Conservation (phyloP, 2,797 vertebrate genomes). For the Sebastes ruberrimus region DNA sequence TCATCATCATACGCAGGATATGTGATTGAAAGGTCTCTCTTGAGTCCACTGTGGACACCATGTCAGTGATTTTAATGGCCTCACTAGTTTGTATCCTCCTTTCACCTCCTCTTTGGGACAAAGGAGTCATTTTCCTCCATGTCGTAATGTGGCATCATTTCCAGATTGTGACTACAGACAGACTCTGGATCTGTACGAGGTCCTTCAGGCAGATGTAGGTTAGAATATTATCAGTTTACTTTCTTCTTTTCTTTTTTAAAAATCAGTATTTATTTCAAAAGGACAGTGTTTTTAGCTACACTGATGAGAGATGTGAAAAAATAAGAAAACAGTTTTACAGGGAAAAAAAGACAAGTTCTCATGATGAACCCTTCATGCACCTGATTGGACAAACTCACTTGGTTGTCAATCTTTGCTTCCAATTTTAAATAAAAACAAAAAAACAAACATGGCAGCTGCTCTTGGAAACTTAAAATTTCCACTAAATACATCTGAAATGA, state of each 20-base stretch:
- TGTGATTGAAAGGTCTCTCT: not conserved
- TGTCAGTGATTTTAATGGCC: not conserved
- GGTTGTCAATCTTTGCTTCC: not conserved
- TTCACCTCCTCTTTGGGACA: not conserved
- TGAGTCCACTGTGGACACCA: not conserved
- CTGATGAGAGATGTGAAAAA: slow-evolving; percentile 64
- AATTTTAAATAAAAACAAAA: not conserved
- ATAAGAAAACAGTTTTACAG: slow-evolving; percentile 63
- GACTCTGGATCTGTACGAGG: slow-evolving; percentile 1
- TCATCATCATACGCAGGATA: not conserved
- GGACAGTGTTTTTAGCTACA: slow-evolving; percentile 32
- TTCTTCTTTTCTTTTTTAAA: not conserved
- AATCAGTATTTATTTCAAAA: slow-evolving; percentile 65
- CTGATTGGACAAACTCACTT: not conserved
- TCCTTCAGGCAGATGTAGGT: slow-evolving; percentile 36
- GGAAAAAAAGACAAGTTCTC: no score
- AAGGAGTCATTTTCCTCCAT: not conserved
- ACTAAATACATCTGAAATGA: not conserved
- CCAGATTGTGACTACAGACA: slow-evolving; percentile 11
- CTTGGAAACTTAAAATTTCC: not conserved
- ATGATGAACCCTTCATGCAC: not conserved
- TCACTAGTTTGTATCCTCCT: not conserved
- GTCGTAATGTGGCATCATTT: not conserved
- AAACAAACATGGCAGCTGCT: not conserved
- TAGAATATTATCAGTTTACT: slow-evolving; percentile 7